Conservation (phyloP, 2,113 vertebrate genomes). For the Hippoglossus stenolepis region DNA sequence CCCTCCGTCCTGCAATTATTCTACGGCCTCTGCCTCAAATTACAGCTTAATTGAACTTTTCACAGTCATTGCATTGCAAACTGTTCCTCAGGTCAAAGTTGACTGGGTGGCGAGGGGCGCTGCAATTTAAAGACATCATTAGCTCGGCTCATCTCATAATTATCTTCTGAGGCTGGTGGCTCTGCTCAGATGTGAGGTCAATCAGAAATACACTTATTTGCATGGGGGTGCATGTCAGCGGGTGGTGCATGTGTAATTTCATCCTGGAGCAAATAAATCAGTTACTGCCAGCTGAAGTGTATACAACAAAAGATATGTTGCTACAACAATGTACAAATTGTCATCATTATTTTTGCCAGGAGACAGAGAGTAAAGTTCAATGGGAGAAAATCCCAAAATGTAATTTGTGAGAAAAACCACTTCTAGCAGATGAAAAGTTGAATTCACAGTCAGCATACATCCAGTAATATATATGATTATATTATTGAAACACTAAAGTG, state of each 20-base stretch:
- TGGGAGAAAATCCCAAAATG: neutral
- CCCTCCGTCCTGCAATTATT: constrained; percentile 60
- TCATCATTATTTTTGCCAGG: neutral
- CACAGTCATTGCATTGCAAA: constrained; percentile 62
- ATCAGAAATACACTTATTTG: constrained; percentile 73
- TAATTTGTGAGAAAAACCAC: too few relatives aligned
- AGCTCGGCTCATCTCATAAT: constrained; percentile 65
- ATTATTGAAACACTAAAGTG: too few relatives aligned
- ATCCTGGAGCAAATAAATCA: constrained; percentile 29
- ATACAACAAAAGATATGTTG: neutral
- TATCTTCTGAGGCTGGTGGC: constrained; percentile 64
- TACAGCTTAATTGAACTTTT: constrained; percentile 74
- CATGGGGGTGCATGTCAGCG: constrained; percentile 54
- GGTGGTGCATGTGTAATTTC: constrained; percentile 15
- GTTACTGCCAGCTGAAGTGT: constrained; percentile 12
- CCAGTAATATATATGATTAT: too few relatives aligned
- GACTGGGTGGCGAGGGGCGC: constrained; percentile 43
- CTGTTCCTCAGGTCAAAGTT: constrained; percentile 74
- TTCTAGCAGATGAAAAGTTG: too few relatives aligned
- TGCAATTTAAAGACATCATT: constrained; percentile 80
- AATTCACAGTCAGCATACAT: too few relatives aligned
- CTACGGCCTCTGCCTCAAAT: constrained; percentile 59
- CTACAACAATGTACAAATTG: neutral
- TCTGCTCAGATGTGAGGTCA: constrained; percentile 72
- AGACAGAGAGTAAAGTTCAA: neutral